Percentiles rank a stretch among this genome's conserved stretches.
Conservation (phyloP, 1,140 invertebrate species). For the Rhagoletis zephyria region DNA sequence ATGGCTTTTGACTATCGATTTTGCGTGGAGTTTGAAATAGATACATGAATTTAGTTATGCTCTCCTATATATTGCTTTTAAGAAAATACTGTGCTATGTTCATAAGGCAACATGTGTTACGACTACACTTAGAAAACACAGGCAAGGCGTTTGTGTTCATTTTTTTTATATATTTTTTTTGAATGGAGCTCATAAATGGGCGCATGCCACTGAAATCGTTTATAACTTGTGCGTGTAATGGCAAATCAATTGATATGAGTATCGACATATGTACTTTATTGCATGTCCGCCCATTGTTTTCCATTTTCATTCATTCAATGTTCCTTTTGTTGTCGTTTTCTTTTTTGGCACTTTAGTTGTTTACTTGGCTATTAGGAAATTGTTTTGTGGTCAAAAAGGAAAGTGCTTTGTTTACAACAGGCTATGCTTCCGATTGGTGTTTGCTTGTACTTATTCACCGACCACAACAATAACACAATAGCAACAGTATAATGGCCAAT, state of each 20-base stretch:
- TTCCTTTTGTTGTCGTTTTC: not conserved
- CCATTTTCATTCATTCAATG: too few relatives aligned
- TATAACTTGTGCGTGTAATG: not conserved
- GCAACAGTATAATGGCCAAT: not conserved
- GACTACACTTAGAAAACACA: not conserved
- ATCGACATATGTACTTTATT: too few relatives aligned
- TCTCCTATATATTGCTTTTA: not conserved
- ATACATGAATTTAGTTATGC: too few relatives aligned
- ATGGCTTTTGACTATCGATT: not conserved
- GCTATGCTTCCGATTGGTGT: not conserved
- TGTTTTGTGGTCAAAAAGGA: not conserved
- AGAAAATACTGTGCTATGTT: not conserved
- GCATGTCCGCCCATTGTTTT: too few relatives aligned
- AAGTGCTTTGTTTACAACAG: conserved; percentile 23
- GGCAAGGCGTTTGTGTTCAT: not conserved
- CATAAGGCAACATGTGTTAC: not conserved
- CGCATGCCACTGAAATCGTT: too few relatives aligned
- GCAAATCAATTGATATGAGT: too few relatives aligned
- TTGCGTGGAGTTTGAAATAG: too few relatives aligned
- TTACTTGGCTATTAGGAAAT: not conserved
- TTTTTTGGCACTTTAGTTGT: not conserved
- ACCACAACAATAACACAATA: not conserved
- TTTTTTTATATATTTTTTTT: too few relatives aligned
- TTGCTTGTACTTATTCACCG: not conserved
- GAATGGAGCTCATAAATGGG: not conserved